Percentiles rank a stretch among this genome's conserved stretches.
phyloP scores from a whole-genome alignment of 2,113 vertebrate genomes.

The Neolamprologus ventralis region DNA sequence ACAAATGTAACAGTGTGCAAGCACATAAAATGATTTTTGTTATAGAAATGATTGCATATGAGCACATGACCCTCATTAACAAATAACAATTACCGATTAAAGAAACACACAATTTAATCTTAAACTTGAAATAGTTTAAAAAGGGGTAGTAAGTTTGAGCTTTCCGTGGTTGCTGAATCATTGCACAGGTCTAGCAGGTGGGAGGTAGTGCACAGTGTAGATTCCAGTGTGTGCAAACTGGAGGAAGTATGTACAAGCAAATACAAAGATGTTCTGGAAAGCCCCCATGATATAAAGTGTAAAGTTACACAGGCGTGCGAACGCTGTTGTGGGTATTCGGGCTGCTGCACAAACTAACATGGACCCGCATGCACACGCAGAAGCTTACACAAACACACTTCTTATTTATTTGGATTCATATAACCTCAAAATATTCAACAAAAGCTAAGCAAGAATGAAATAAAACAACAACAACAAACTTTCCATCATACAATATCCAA shows the following conservation, averaged over 20 bases:
- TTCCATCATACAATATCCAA: conserved; percentile 41
- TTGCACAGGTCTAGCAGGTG: conserved; percentile 17
- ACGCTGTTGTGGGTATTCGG: neutral
- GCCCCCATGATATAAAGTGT: conserved; percentile 12
- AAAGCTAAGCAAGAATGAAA: conserved; percentile 34
- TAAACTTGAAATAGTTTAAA: neutral
- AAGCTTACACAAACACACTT: conserved; percentile 46
- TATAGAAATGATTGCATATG: neutral
- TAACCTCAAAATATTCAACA: conserved; percentile 57
- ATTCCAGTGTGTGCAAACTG: conserved; percentile 9
- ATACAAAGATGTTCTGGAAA: conserved; percentile 30
- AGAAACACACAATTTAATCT: neutral
- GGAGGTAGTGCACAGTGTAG: neutral
- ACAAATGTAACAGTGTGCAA: neutral
- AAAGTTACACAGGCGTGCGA: neutral
- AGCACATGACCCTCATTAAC: neutral
- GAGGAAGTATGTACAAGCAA: neutral
- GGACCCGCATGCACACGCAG: conserved; percentile 28
- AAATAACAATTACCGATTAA: neutral
- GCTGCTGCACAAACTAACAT: conserved; percentile 28
- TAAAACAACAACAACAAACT: conserved; percentile 32
- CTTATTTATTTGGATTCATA: conserved; percentile 53
- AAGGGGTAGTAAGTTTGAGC: neutral
- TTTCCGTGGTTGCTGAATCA: conserved; percentile 11
- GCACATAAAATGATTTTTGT: neutral